Evolutionary conservation across 2,888 invertebrate genomes (phyloP), one percentile per base, ranked within the genome.

Genomic region (Iphiclides podalirius): DNA sequence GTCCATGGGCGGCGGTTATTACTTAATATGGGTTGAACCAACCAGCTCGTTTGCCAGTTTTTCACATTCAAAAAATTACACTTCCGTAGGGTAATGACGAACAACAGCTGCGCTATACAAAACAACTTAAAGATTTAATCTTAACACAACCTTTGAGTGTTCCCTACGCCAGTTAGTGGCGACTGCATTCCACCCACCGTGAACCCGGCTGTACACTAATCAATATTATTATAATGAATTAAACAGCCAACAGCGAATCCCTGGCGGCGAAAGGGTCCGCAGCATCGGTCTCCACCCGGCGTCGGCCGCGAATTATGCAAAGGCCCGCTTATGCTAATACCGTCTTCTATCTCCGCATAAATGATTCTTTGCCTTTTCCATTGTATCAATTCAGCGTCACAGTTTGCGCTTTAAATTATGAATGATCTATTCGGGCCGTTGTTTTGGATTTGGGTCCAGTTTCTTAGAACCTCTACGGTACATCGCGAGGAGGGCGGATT

Each of bases 141-240:
- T n/a, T n/a, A n/a, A n/a, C n/a, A n/a, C n/a, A n/a, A n/a, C n/a
- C n/a, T n/a, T n/a, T n/a, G n/a, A n/a, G n/a, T n/a, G n/a, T n/a
- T n/a, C n/a, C n/a, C n/a, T n/a, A n/a, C n/a, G n/a, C n/a, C n/a
- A n/a, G n/a, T n/a, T n/a, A n/a, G n/a, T 20, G 20, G 6, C 20
- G 31, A 31, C 31, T 11, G 16, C 16, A 40, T 9, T 47, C 16
- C 33, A 33, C n/a, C 38, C 15, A 35, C 36, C 41, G 38, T 11
- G 20, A 47, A 7, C 2, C 40, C 9, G 20, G 36, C n/a, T n/a
- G n/a, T 31, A 49, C 47, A 42, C 51, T 52, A 52, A 55, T 55
- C 52, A 55, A 55, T 55, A 55, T 55, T 55, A 51, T 52, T 48
- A 55, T 55, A 51, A 55, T 53, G 52, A 55, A 55, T 55, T 51